These are phyloP conservation scores for Sternarchorhynchus goeldii DNA, from an alignment of 2,797 vertebrate species.

Conservation along the genomic window DNA sequence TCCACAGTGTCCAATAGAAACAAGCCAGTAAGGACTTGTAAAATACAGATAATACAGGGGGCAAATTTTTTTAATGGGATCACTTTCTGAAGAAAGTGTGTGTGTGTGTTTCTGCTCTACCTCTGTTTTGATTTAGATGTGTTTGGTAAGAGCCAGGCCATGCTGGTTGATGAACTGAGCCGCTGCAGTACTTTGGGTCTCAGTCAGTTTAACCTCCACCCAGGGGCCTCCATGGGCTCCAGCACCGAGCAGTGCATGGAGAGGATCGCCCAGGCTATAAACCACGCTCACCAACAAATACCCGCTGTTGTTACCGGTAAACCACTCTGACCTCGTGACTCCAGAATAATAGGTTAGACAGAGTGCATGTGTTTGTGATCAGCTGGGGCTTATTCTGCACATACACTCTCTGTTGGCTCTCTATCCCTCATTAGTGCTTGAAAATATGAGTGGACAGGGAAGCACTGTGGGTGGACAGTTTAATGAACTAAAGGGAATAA, in stretches of 20 bases:
- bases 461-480: slow-evolving; percentile 76
- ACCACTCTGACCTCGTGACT: neutral
- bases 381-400: neutral
- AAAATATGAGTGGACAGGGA: slow-evolving; percentile 84
- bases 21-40: no score
- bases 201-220: slow-evolving; percentile 78
- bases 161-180: slow-evolving; percentile 79
- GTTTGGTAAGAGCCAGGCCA: slow-evolving; percentile 75
- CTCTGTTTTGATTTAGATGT: slow-evolving; percentile 68
- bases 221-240: slow-evolving; percentile 74
- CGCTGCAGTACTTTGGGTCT: slow-evolving; percentile 78
- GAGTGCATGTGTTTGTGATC: no score
- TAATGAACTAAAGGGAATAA: slow-evolving; percentile 76
- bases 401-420: neutral
- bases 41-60: no score
- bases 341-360: neutral
- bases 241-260: slow-evolving; percentile 72
- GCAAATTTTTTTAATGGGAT: neutral
- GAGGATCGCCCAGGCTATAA: slow-evolving; percentile 76
- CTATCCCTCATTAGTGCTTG: slow-evolving; percentile 67
- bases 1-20: no score
- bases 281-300: slow-evolving; percentile 75
- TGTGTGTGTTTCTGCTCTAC: slow-evolving; percentile 11
- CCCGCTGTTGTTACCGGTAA: slow-evolving; percentile 76
- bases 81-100: neutral